Base-by-base conservation (phyloP, 2,888 invertebrate genomes). In the Macrosiphum euphorbiae region DNA sequence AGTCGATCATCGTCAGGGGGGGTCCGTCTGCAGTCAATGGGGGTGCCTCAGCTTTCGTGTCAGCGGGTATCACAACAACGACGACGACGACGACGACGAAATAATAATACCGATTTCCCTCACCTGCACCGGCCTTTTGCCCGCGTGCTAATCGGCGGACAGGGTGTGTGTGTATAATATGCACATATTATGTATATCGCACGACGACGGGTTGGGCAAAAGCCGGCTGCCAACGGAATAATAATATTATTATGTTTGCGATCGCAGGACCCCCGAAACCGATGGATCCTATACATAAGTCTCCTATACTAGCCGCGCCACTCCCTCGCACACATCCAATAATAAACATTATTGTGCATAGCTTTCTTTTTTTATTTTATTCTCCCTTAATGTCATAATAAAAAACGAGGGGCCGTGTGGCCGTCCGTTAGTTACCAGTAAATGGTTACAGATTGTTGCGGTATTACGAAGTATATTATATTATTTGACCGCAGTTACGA, bases 11-110 rank as follows among this genome's bases (percentile, higher is more conserved):
- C 93, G 93, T 94, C 93, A 90, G 93, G 93, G n/a, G n/a, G 89
- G 93, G 93, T 86, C 93, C 90, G 44, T 90, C 86, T 35, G 78
- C 20, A 90, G 90, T 94, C 93, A 86, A 94, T 90, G 90, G 90
- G 61, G n/a, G 41, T 35, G 35, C n/a, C 61, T 86, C 78, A 58
- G 55, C 58, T 28, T 90, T 8, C 89, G 92, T 94, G 93, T 94
- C 93, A 90, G 93, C 93, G 93, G 85, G 93, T 90, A 94, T 94
- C 93, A 94, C 93, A 94, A 94, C 93, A 94, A 94, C 93, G 85
- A 92, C 91, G 58, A 67, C 88, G 35, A 67, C 87, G 47, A 67
- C 88, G 88, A 88, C 92, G 88, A 44, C 61, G n/a, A 78, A 35
- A 78, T 78, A 84, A 90, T 85, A 90, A 93, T 90, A 93, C 89